Base-by-base conservation (phyloP, 2,113 vertebrate species). In the Podilymbus podiceps region DNA sequence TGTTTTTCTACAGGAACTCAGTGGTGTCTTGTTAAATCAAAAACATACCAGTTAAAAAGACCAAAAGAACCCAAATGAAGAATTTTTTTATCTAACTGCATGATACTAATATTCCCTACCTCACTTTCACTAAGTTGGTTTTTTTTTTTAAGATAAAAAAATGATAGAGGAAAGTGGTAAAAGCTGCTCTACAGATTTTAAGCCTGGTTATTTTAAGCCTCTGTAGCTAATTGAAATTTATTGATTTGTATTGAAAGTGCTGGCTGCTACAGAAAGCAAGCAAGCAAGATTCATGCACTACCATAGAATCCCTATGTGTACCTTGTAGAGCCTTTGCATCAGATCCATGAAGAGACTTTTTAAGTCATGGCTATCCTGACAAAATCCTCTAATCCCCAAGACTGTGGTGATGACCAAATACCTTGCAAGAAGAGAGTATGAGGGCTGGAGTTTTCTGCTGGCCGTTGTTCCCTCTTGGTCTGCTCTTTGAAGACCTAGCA, bases 221-320 rank as follows among this genome's bases (percentile, higher is more conserved):
- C 53, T 83, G 55, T 27, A 77, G 63, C 50, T 89, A 94, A 91
- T 46, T 96, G 93, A 95, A 94, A 94, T 82, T 14, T 94, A 96
- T 76, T 89, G 88, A 93, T 91, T 59, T 80, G 20, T 49, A 71
- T 13, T 79, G 20, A 85, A 50, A 96, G 31, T 69, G 30, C 40
- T 4, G 7, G 49, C 49, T 89, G 49, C 27, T 89, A 60, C 17
- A 94, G 35, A 72, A 73, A 58, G 63, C 1, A 90, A 56, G 33
- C 15, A 67, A 81, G 42, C 24, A 50, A 84, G 47, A 74, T 67
- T 68, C 53, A 71, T 1, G 3, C 22, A 66, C 15, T 24, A 47
- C 28, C 31, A 27, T 2, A n/a, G 49, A 81, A 88, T 56, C 58
- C 25, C 31, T 49, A 12, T 1, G 0, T 33, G 38, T 42, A 21